Evolutionary conservation across 2,797 vertebrate genomes (phyloP), one percentile per base, ranked within the genome.

Genomic region (Percopsis omiscomaycus): DNA sequence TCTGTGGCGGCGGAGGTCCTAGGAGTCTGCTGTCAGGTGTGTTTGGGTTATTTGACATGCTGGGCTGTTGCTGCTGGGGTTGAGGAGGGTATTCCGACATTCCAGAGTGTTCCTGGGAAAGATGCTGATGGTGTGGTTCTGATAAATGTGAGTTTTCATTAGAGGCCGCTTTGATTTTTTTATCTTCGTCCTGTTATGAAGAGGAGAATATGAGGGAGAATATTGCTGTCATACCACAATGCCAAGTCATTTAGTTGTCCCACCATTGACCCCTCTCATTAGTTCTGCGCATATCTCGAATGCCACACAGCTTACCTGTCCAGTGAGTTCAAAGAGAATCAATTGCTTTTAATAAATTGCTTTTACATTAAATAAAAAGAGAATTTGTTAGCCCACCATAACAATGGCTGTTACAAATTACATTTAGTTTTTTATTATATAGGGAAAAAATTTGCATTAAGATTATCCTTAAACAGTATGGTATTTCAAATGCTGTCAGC

Each of bases 161-260:
- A 59, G 71, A 70, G 55, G 78, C 78, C 30, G 3, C 50, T 28
- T 61, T 66, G 49, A 4, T 27, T 11, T 3, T 48, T 54, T 0
- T 42, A 30, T 81, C 77, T 55, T 79, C 59, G 52, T 52, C 79
- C 91, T 92, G 84, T 77, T 79, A 74, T 73, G 54, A 81, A 87
- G 65, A 85, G 29, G 85, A 71, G 66, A 61, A 75, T 45, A 69
- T 60, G 9, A 64, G 48, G 12, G 55, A 16, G 4, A 60, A 9
- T 48, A 57, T 78, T 55, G 73, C 51, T 29, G 45, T 53, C 14
- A 55, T 4, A 48, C 46, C 57, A 60, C 32, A 37, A 49, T 3
- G 50, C 59, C 42, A 64, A 59, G 27, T 57, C 16, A 12, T 8
- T 46, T 14, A 61, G 49, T 64, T 29, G 14, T 47, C 1, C n/a